A percentile compares a stretch with the other conserved stretches of the same genome.
Conservation (phyloP, 1,140 invertebrate genomes). For the Brachionus angularis region DNA sequence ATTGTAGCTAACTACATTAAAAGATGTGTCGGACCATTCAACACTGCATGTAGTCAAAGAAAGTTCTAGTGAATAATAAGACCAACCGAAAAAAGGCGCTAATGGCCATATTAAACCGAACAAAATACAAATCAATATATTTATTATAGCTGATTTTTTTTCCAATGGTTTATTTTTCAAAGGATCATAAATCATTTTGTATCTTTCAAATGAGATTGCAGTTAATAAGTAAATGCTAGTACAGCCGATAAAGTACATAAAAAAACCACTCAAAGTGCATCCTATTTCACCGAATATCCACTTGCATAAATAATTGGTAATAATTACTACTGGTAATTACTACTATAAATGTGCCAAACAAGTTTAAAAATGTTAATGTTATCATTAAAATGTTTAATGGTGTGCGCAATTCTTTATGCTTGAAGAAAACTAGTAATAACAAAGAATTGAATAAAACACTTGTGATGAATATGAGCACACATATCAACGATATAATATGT, state of each 20-base stretch:
- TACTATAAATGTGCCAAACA: constrained; percentile 46
- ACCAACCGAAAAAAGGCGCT: not conserved
- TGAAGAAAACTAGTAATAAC: constrained; percentile 46
- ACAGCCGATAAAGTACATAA: constrained; percentile 42
- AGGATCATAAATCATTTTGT: constrained; percentile 1
- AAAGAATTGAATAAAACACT: constrained; percentile 21
- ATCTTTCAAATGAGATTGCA: constrained; percentile 32
- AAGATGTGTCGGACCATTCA: not conserved
- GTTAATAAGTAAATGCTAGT: constrained; percentile 37
- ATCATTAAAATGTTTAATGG: constrained; percentile 50
- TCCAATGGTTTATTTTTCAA: not conserved
- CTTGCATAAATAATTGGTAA: constrained; percentile 24
- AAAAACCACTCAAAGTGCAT: not conserved
- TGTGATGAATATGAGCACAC: not conserved
- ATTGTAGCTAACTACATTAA: not conserved
- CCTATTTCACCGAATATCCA: constrained; percentile 6
- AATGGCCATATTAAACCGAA: not conserved
- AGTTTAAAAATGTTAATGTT: constrained; percentile 46
- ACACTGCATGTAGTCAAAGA: not conserved
- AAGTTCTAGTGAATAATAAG: not conserved
- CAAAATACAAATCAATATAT: not conserved
- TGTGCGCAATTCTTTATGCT: constrained; percentile 47
- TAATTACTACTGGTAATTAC: not conserved
- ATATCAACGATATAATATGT: not conserved
- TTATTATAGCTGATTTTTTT: not conserved